Evolutionary conservation across 2,888 invertebrate species (phyloP).

Genomic region (Agelastica alni): DNA sequence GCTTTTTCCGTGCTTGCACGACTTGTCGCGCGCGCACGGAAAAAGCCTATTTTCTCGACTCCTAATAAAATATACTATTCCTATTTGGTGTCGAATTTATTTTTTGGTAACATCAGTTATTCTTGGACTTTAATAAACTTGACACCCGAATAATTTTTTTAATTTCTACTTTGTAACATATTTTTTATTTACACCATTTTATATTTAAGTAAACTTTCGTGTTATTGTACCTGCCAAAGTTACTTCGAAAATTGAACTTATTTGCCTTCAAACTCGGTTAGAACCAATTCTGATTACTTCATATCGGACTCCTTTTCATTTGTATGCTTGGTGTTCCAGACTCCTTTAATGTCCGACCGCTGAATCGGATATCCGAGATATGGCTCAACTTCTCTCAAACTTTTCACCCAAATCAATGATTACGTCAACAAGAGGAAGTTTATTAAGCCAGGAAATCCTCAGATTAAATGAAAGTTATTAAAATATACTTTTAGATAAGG

Average conservation of each 20-base stretch:
- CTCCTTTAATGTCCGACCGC: constrained; percentile 24
- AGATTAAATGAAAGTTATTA: constrained; percentile 25
- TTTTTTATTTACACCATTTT: too few relatives aligned
- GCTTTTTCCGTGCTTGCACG: too few relatives aligned
- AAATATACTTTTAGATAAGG: constrained; percentile 22
- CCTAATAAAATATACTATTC: too few relatives aligned
- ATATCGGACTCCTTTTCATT: constrained; percentile 16
- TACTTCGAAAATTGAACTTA: constrained; percentile 8
- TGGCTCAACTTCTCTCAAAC: constrained; percentile 20
- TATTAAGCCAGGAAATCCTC: constrained; percentile 30
- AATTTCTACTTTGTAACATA: too few relatives aligned
- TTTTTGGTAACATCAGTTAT: too few relatives aligned
- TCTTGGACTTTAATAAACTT: too few relatives aligned
- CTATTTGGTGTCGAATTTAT: too few relatives aligned
- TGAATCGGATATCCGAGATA: constrained; percentile 28
- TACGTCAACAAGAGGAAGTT: constrained; percentile 34
- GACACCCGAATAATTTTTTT: too few relatives aligned
- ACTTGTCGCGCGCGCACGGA: too few relatives aligned
- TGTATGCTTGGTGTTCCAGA: constrained; percentile 10
- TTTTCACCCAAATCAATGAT: constrained; percentile 35
- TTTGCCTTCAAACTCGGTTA: constrained; percentile 8
- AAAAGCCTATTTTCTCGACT: too few relatives aligned
- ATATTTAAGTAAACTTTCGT: too few relatives aligned
- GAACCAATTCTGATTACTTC: constrained; percentile 13
- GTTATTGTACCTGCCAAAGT: too few relatives aligned